These are phyloP conservation scores for Anastrepha ludens DNA, from an alignment of 1,140 invertebrate genomes.

Conservation along the genomic window DNA sequence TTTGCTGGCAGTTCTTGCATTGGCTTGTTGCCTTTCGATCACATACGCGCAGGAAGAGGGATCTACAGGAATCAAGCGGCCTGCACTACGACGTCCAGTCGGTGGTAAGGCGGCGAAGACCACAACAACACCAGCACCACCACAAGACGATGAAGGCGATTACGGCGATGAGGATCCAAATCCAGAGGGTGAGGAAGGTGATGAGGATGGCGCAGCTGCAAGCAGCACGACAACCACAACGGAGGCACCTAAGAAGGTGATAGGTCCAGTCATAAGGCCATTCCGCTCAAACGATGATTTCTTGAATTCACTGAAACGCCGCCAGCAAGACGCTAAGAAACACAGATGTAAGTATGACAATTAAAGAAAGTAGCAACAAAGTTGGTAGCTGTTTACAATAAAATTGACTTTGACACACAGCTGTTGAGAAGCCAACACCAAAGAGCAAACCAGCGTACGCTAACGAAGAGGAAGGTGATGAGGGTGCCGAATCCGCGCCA, in stretches of 20 bases:
- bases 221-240: constrained; percentile 80
- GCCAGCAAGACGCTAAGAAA: constrained; percentile 76
- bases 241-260: constrained; percentile 80
- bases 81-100: constrained; percentile 67
- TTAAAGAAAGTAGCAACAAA: constrained; percentile 56
- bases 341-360: constrained; percentile 69
- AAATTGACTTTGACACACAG: background rate
- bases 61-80: constrained; percentile 60
- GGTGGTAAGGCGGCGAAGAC: constrained; percentile 69
- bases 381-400: background rate
- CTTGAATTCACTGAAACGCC: constrained; percentile 81
- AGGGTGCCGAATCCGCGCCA: constrained; percentile 61
- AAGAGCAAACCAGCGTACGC: constrained; percentile 41
- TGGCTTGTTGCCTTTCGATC: constrained; percentile 65
- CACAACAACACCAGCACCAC: constrained; percentile 66
- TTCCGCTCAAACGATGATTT: constrained; percentile 85
- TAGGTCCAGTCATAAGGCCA: constrained; percentile 79
- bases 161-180: constrained; percentile 74
- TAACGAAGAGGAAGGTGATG: constrained; percentile 57
- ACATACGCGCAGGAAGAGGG: constrained; percentile 62
- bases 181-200: constrained; percentile 70
- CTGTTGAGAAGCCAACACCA: constrained; percentile 56
- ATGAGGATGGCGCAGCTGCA: constrained; percentile 73
- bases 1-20: constrained; percentile 67
- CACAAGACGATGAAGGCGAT: constrained; percentile 72